Evolutionary conservation across 2,797 vertebrate genomes (phyloP), one percentile per base, ranked within the genome.

Genomic region (Scleropages formosus): DNA sequence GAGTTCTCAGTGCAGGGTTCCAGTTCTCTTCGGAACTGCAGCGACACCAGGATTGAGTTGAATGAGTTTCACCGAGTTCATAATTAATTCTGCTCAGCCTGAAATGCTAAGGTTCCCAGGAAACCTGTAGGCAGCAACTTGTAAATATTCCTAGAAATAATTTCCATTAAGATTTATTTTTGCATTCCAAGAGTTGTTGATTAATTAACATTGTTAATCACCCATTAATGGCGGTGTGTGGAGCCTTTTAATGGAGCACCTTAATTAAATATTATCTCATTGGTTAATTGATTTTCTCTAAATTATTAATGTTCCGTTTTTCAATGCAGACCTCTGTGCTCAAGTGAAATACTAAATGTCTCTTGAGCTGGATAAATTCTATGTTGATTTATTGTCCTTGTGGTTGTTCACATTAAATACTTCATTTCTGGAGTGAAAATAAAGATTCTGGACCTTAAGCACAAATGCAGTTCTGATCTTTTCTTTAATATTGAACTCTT

Each of bases 231-330:
- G 85, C 62, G 75, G 80, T 78, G 80, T 78, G 87, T 82, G 53
- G 86, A 84, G 88, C 90, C 92, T 93, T 90, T 87, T 91, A 93
- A 92, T 88, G 84, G 89, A 88, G 84, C 82, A 83, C 87, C 87
- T 88, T 90, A 92, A 93, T 93, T 92, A 93, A 93, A 93, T 93
- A 93, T 93, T 92, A 92, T 93, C 91, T 91, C 89, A 89, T 86
- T 89, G 89, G 90, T 92, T 92, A 92, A 93, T 92, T 92, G 88
- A 90, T 89, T 89, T 72, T 66, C 90, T 92, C 91, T 51, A 68
- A 93, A 92, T 93, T 93, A 93, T 92, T 92, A 90, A 90, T 86
- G 85, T 89, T 83, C 90, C 91, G 91, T 91, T 91, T 4, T 88
- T 86, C 58, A 74, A 88, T 91, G 91, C 89, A 80, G 79, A 81